Conservation (phyloP, 2,888 invertebrate species). For the Plebejus melissa region DNA sequence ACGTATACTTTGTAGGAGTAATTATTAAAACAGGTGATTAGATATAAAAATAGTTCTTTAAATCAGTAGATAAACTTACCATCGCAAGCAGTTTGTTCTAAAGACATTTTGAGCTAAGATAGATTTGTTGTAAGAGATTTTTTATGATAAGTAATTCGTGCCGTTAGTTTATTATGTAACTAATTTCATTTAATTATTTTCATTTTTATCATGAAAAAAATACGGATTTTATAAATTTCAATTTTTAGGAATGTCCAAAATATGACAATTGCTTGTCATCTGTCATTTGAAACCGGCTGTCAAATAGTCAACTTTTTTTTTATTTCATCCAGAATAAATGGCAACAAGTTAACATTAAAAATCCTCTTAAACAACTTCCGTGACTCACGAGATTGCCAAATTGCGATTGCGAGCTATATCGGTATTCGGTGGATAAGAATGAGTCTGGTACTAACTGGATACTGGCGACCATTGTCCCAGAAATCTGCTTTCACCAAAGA, state of each 20-base stretch:
- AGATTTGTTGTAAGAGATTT: background rate
- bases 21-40: background rate
- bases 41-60: background rate
- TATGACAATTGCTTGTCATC: background rate
- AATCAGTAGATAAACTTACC: constrained; percentile 73
- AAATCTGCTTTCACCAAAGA: too few relatives aligned
- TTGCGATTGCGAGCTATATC: too few relatives aligned
- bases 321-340: too few relatives aligned
- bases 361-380: too few relatives aligned
- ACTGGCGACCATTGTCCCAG: too few relatives aligned
- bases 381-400: too few relatives aligned
- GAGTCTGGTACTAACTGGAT: too few relatives aligned
- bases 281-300: background rate
- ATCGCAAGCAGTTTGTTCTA: constrained; percentile 95
- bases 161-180: background rate
- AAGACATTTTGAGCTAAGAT: constrained; percentile 77
- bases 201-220: background rate
- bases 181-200: background rate
- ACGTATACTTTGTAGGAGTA: background rate
- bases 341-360: too few relatives aligned
- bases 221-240: background rate
- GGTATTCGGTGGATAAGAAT: too few relatives aligned
- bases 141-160: background rate
- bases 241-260: background rate
- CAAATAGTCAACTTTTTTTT: too few relatives aligned